Percentiles rank a stretch among this genome's conserved stretches.
These are phyloP conservation scores for Sebastes diploproa DNA, from an alignment of 2,797 vertebrate genomes.

Conservation along the genomic window DNA sequence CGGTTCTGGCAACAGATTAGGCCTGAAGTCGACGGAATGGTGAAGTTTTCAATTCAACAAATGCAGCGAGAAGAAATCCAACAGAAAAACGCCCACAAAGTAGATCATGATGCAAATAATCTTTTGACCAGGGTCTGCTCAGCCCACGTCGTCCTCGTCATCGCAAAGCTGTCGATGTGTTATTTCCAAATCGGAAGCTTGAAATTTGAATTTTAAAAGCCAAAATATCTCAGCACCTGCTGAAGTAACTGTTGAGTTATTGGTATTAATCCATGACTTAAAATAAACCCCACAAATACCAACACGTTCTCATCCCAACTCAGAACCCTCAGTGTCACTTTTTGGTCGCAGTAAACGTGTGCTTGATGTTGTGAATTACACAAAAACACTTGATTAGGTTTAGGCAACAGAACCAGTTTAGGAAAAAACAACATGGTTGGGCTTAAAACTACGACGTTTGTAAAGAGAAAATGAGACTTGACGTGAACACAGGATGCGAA, in stretches of 20 bases:
- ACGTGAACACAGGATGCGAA: no score
- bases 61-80: background rate
- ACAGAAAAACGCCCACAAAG: background rate
- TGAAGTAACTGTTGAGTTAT: constrained; percentile 18
- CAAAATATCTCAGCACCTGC: background rate
- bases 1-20: background rate
- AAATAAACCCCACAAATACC: background rate
- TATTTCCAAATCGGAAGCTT: background rate
- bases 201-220: background rate
- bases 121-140: background rate
- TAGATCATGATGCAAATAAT: background rate
- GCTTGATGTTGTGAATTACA: no score
- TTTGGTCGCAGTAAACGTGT: no score
- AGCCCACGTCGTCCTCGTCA: background rate
- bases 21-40: background rate
- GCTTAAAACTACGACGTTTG: no score
- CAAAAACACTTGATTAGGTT: no score
- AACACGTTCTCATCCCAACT: background rate
- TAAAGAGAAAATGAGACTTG: no score
- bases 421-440: no score
- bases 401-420: no score
- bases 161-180: background rate
- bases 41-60: background rate
- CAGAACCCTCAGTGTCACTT: no score
- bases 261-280: constrained; percentile 3